Percentiles rank a stretch among this genome's conserved stretches.
Evolutionary conservation across 2,113 vertebrate species (phyloP).

Genomic region (Hystrix brachyura): DNA sequence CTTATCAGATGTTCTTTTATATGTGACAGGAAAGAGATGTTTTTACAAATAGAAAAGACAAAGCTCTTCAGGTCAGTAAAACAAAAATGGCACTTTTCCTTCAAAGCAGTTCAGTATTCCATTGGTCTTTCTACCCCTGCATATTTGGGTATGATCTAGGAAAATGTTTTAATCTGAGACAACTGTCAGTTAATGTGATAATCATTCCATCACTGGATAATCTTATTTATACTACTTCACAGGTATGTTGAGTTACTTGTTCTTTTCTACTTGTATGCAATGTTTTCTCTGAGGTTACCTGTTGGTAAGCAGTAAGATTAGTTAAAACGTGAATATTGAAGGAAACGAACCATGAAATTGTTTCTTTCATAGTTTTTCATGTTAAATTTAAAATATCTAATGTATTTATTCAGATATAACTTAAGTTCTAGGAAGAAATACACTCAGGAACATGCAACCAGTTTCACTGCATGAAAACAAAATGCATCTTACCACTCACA

Average conservation of each 20-base stretch:
- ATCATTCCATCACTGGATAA: neutral
- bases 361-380: slow-evolving; percentile 38
- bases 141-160: neutral
- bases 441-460: neutral
- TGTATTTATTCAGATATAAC: slow-evolving; percentile 7
- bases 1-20: neutral
- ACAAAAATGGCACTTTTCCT: neutral
- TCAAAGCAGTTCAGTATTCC: neutral
- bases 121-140: neutral
- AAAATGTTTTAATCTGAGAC: neutral
- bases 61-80: neutral
- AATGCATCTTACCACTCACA: neutral
- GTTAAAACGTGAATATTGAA: slow-evolving; percentile 11
- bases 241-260: neutral
- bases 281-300: neutral
- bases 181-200: neutral
- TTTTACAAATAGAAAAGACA: neutral
- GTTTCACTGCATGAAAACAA: neutral
- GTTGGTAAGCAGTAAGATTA: neutral
- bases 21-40: neutral
- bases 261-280: neutral
- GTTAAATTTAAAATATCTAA: neutral
- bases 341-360: neutral
- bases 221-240: neutral
- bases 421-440: neutral